phyloP scores from a whole-genome alignment of 2,113 vertebrate genomes.

The Chunga burmeisteri region DNA sequence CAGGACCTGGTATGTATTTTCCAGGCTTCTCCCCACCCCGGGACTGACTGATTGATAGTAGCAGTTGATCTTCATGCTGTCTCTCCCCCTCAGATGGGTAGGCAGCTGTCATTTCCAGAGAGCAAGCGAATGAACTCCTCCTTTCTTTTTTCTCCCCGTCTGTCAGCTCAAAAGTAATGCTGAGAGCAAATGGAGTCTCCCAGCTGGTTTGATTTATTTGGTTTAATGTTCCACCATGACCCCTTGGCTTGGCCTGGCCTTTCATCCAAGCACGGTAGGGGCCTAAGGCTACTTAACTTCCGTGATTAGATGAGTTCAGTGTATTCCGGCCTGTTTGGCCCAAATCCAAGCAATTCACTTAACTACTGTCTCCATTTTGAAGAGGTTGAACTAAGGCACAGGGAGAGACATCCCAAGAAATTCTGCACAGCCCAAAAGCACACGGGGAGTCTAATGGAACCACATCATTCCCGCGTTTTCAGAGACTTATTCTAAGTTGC shows the following conservation, averaged over 20 bases:
- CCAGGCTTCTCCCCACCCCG: background rate
- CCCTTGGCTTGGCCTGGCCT: conserved; percentile 25
- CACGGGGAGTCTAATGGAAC: rapidly evolving
- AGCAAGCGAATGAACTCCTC: background rate
- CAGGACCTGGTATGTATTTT: rapidly evolving
- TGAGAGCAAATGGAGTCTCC: conserved; percentile 10
- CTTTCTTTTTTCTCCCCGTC: background rate
- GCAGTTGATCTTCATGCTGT: background rate
- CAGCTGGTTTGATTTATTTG: conserved; percentile 50
- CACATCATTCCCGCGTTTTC: background rate
- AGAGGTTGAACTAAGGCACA: background rate
- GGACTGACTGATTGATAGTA: background rate
- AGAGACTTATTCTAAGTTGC: background rate
- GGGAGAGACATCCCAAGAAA: background rate
- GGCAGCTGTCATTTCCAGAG: conserved; percentile 11
- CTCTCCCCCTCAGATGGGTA: background rate
- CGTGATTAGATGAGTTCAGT: background rate
- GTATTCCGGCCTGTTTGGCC: background rate
- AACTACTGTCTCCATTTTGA: background rate
- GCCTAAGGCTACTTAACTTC: conserved; percentile 33
- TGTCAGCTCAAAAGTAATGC: background rate
- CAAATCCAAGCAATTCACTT: conserved; percentile 18
- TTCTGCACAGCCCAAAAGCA: background rate
- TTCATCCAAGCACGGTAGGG: background rate
- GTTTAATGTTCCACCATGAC: conserved; percentile 23